phyloP scores from a whole-genome alignment of 2,797 vertebrate genomes.

The Sebastes oblongus region DNA sequence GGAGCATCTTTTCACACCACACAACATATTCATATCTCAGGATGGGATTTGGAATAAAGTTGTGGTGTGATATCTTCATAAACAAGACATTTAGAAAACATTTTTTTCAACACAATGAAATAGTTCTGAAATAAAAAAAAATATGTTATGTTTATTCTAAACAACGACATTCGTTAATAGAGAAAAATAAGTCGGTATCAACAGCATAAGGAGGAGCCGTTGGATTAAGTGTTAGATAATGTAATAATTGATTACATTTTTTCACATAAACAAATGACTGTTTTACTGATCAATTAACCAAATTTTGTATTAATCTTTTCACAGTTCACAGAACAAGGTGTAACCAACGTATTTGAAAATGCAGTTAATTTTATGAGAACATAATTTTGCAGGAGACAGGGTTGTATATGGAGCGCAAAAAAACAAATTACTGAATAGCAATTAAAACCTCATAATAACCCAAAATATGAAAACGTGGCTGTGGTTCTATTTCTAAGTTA shows the following conservation, averaged over 20 bases:
- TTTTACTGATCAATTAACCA: not conserved
- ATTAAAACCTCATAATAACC: not conserved
- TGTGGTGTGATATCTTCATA: slow-evolving; percentile 2
- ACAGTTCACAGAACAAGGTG: not conserved
- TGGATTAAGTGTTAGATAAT: not conserved
- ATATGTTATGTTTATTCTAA: not conserved
- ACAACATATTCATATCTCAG: not conserved
- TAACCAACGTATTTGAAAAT: no score
- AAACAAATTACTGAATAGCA: not conserved
- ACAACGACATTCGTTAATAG: slow-evolving; percentile 5
- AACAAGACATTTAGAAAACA: slow-evolving; percentile 40
- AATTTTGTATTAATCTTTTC: not conserved
- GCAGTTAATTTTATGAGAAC: no score
- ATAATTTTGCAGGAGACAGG: not conserved
- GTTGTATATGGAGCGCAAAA: not conserved
- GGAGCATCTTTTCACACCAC: slow-evolving; percentile 1
- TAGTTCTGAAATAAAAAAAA: not conserved
- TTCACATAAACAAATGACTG: not conserved
- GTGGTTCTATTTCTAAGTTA: not conserved
- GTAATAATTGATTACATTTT: not conserved
- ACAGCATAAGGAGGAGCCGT: not conserved
- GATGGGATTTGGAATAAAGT: slow-evolving; percentile 31
- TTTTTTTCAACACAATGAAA: slow-evolving; percentile 18
- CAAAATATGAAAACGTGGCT: not conserved
- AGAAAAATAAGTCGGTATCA: not conserved